These are phyloP conservation scores for Tetramorium alpestre DNA, from an alignment of 1,140 invertebrate species.

Conservation along the genomic window DNA sequence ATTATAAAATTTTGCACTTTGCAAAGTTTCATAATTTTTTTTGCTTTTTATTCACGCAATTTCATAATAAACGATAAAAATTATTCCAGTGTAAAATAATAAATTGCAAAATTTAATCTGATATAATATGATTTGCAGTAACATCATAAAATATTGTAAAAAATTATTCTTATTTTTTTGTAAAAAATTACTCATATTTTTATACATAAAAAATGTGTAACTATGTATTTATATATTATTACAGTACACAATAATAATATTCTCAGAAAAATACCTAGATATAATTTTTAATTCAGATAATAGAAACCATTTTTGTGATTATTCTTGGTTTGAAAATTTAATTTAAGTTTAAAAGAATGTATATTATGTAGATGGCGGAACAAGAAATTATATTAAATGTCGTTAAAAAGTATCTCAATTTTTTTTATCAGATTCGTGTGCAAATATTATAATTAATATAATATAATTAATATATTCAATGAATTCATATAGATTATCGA, in stretches of 20 bases:
- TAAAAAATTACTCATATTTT: constrained; percentile 7
- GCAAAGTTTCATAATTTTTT: not conserved
- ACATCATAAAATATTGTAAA: not conserved
- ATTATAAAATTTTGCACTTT: not conserved
- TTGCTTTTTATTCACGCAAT: not conserved
- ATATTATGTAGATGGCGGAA: not conserved
- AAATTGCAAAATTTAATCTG: not conserved
- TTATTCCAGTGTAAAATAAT: constrained; percentile 1
- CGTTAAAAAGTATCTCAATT: not conserved
- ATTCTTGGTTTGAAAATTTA: not conserved
- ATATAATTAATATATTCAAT: not conserved
- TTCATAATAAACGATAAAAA: not conserved
- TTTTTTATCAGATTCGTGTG: not conserved
- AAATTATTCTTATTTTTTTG: constrained; percentile 21
- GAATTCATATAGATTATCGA: not conserved
- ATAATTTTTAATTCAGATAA: not conserved
- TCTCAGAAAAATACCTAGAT: not conserved
- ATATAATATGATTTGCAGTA: not conserved
- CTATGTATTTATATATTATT: not conserved
- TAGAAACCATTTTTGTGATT: not conserved
- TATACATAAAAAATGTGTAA: not conserved
- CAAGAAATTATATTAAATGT: not conserved
- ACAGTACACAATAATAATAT: not conserved
- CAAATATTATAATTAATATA: not conserved
- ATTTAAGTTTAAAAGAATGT: not conserved